Base-by-base conservation (phyloP, 2,113 vertebrate species). In the Neopipo cinnamomea region DNA sequence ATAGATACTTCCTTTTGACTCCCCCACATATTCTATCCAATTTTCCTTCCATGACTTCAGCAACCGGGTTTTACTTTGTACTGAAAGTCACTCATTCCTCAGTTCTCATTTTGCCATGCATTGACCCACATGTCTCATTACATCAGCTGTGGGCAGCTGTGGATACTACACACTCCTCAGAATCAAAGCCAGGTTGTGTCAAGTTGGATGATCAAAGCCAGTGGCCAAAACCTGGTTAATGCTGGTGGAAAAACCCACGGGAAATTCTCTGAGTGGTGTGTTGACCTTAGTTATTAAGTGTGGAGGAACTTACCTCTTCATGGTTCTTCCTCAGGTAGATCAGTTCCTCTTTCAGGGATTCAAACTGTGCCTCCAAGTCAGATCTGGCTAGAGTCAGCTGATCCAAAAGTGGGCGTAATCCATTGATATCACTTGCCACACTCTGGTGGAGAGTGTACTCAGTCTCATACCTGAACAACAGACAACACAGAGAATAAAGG, bases 311-410 rank as follows among this genome's bases (percentile, higher is more conserved):
- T 95, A 99, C 99, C 89, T 99, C 98, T 55, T 99, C 99, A 0
- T 99, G 99, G 97, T 99, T 99, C 98, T 98, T 99, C 98, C 97
- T 99, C 33, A 99, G 98, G 73, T 96, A 98, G 83, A 99, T 96
- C 72, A 99, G 89, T 94, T 99, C 99, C 96, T 99, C 99, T 96
- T 98, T 99, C 55, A 99, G 98, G 56, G 98, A 65, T 88, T 99
- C 99, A 89, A 96, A 97, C 93, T 98, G 97, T 15, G 83, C 78
- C 96, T 98, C 98, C 95, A 98, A 44, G 76, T 98, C 97, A 3
- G 98, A 96, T 44, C 56, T 98, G 67, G 96, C 59, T 42, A 98
- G 80, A 78, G 98, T 98, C 94, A 98, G 89, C 24, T 98, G 97
- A 2, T 98, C 98, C 95, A 98, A 65, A 31, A 98, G 88, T 16